Evolutionary conservation across 2,888 invertebrate genomes (phyloP), one percentile per base, ranked within the genome.

Genomic region (Meteorus cinctellus): DNA sequence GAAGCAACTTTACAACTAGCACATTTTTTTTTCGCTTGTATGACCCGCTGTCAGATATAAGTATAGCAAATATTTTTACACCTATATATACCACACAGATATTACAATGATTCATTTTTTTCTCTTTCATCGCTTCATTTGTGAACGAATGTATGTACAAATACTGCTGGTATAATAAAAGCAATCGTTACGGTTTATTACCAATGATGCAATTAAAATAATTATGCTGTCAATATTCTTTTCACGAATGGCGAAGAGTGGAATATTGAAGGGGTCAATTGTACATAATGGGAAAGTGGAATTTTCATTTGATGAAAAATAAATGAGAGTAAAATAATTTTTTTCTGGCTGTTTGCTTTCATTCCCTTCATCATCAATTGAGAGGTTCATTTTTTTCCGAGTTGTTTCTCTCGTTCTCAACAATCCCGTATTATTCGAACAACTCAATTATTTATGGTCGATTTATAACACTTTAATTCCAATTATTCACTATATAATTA

Each of bases 401-500:
- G 34, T 34, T 34, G 34, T 34, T 41, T 41, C 12, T 2, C 24
- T 24, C 24, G 34, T 34, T 12, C 12, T 4, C n/a, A 55, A 55
- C 55, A 8, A 55, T 55, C 19, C 19, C n/a, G 19, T 19, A 8
- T 55, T 10, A 10, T 36, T n/a, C 29, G 34, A 59, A 70, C 48
- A 24, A 51, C 14, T n/a, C 36, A 71, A 71, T 71, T 71, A 71
- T 71, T 19, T 62, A 41, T 71, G n/a, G 24, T 24, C 36, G 41
- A 71, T 62, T 45, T 60, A 62, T 62, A 45, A 71, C 71, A 71
- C 45, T 71, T 60, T 4, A 60, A 62, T 10, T 41, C 60, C 36
- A 71, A 71, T 60, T 62, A 62, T 19, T 59, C 31, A 27, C 19
- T 71, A 19, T 29, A 36, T 36, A 71, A 71, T 71, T 41, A 71